phyloP scores from a whole-genome alignment of 2,797 vertebrate species.

The Huso huso region DNA sequence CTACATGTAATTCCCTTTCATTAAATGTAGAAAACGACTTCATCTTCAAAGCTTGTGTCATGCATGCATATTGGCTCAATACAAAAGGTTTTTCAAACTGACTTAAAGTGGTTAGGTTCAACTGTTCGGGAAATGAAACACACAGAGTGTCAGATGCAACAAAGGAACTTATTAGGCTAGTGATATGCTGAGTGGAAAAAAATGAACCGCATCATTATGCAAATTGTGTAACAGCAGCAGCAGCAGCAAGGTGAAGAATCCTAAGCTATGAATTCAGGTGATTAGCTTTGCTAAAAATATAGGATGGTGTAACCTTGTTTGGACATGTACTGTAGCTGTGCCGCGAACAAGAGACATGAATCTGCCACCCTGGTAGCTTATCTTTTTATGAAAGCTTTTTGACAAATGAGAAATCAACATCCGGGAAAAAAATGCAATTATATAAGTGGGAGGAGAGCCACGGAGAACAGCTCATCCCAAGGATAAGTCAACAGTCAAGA shows the following conservation, averaged over 20 bases:
- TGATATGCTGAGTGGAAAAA: background rate
- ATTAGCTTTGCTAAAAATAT: conserved; percentile 9
- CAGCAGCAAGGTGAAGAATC: background rate
- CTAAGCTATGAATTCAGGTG: conserved; percentile 7
- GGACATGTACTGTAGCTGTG: conserved; percentile 11
- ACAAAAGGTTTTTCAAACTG: too few relatives aligned
- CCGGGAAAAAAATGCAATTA: conserved; percentile 37
- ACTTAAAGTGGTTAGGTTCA: too few relatives aligned
- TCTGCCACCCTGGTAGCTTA: conserved; percentile 13
- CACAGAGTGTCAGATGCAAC: too few relatives aligned
- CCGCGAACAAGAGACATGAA: conserved; percentile 29
- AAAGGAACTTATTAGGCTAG: background rate
- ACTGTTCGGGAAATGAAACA: too few relatives aligned
- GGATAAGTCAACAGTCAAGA: too few relatives aligned
- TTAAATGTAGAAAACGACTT: too few relatives aligned
- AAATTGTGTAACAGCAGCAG: background rate
- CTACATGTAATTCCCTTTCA: too few relatives aligned
- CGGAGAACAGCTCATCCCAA: conserved; percentile 34
- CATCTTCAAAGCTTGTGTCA: too few relatives aligned
- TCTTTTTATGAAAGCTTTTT: conserved; percentile 20
- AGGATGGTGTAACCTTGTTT: conserved; percentile 11
- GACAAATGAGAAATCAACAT: conserved; percentile 29
- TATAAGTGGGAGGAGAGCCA: conserved; percentile 36
- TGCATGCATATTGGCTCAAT: too few relatives aligned
- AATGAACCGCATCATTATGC: conserved; percentile 10